phyloP scores from a whole-genome alignment of 2,888 invertebrate species.

The Hirtodrosophila duncani region DNA sequence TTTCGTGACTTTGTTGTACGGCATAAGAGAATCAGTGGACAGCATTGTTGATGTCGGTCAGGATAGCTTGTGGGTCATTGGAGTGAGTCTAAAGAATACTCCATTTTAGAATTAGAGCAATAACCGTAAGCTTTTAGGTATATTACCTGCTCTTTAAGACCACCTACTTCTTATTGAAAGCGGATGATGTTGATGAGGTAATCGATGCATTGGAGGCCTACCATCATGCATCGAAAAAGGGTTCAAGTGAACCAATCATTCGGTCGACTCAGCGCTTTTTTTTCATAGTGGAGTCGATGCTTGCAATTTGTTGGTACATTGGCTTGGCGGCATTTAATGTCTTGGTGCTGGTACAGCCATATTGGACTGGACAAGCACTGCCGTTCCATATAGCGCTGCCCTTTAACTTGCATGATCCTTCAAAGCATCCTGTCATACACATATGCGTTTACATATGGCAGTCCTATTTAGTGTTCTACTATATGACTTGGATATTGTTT shows the following conservation, averaged over 20 bases:
- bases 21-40: slow-evolving; percentile 8
- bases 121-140: slow-evolving; percentile 2
- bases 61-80: slow-evolving; percentile 22
- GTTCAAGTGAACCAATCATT: background rate
- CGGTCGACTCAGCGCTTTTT: slow-evolving; percentile 13
- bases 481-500: background rate
- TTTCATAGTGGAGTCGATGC: slow-evolving; percentile 5
- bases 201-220: slow-evolving; percentile 22
- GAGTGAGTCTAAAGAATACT: slow-evolving; percentile 6
- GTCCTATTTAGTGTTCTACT: background rate
- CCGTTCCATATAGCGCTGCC: slow-evolving; percentile 37
- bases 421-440: slow-evolving; percentile 11
- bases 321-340: background rate
- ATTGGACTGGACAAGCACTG: slow-evolving; percentile 28
- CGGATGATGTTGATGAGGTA: slow-evolving; percentile 28
- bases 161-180: slow-evolving; percentile 4
- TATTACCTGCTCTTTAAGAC: slow-evolving; percentile 21
- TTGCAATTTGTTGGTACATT: slow-evolving; percentile 17
- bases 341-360: slow-evolving; percentile 17
- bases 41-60: slow-evolving; percentile 27
- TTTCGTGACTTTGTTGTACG: background rate
- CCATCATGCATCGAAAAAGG: background rate
- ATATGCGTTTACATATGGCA: slow-evolving; percentile 20
- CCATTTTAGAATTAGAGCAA: fast-evolving
- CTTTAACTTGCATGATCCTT: slow-evolving; percentile 29